Evolutionary conservation across 1,140 invertebrate species (phyloP).

Genomic region (Holcopasites calliopsidis): DNA sequence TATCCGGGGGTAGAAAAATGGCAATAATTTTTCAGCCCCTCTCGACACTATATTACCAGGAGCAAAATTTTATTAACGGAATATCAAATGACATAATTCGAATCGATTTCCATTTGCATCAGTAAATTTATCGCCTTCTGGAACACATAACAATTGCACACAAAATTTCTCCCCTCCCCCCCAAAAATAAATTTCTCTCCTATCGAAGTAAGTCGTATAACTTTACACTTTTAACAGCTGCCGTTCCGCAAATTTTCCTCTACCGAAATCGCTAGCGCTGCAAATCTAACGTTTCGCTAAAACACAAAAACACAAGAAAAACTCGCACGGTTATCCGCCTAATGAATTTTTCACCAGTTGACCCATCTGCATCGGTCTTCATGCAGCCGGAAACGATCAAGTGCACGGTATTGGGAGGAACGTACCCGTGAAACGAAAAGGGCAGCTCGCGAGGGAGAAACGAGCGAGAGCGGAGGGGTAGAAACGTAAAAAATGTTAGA

Average conservation of each 20-base stretch:
- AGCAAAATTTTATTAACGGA: not conserved
- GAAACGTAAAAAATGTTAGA: slow-evolving; percentile 53
- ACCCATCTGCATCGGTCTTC: not conserved
- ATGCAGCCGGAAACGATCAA: not conserved
- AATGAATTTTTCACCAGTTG: slow-evolving; percentile 7
- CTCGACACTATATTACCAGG: not conserved
- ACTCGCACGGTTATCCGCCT: not conserved
- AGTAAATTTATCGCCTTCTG: not conserved
- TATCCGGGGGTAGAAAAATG: not conserved
- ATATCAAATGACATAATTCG: too few species aligned
- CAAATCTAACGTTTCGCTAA: too few species aligned
- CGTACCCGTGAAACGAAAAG: not conserved
- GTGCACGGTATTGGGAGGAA: slow-evolving; percentile 6
- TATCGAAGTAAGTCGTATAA: too few species aligned
- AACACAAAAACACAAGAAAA: not conserved
- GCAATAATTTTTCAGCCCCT: not conserved
- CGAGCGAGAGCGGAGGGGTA: not conserved
- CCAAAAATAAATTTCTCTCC: too few species aligned
- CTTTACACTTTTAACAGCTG: too few species aligned
- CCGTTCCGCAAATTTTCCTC: too few species aligned
- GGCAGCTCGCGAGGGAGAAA: not conserved
- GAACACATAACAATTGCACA: too few species aligned
- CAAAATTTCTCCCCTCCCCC: too few species aligned
- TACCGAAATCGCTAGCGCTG: not conserved
- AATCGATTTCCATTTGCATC: too few species aligned